Base-by-base conservation (phyloP, 2,797 vertebrate genomes). In the Myotis vivesi region DNA sequence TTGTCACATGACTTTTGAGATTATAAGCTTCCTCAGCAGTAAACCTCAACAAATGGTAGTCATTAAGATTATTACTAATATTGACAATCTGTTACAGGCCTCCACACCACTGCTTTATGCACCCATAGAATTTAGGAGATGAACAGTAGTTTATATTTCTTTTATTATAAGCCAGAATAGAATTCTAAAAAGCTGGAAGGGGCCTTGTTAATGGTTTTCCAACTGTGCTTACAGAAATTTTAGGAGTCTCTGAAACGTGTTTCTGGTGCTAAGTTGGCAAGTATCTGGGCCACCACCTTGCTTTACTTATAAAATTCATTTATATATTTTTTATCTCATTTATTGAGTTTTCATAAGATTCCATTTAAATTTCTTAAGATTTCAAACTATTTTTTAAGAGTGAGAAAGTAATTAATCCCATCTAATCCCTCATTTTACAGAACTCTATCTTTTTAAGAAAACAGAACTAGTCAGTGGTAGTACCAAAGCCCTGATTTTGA, bases 181-280 rank as follows among this genome's bases (percentile, higher is more conserved):
- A 79, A 77, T 86, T 91, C 33, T 71, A 41, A 20, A 75, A 94
- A 87, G 57, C 8, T 4, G 1, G 44, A 94, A 73, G 22, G 11
- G 53, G 2, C 5, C 53, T 86, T 94, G 28, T 28, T 92, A 41
- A 28, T 91, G 30, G 9, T 90, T 92, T 94, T 95, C 53, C 82
- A 76, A 87, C 33, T 76, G 46, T 46, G 3, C 71, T 66, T 84
- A 41, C 1, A 49, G 25, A 91, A 38, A 11, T 87, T 72, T 91
- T 25, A 82, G 44, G 25, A 36, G 10, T 82, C 36, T 79, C 68
- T 94, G 28, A 81, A 68, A 51, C 20, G 17, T 66, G 15, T 53
- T 91, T 92, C 62, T 64, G 8, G 25, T 20, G 25, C 44, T 89
- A 77, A 75, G 25, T 64, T 92, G 68, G 23, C 22, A 92, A 20